A percentile compares a stretch with the other conserved stretches of the same genome.
These are phyloP conservation scores for Dryas iulia DNA, from an alignment of 1,140 invertebrate genomes.

Conservation along the genomic window DNA sequence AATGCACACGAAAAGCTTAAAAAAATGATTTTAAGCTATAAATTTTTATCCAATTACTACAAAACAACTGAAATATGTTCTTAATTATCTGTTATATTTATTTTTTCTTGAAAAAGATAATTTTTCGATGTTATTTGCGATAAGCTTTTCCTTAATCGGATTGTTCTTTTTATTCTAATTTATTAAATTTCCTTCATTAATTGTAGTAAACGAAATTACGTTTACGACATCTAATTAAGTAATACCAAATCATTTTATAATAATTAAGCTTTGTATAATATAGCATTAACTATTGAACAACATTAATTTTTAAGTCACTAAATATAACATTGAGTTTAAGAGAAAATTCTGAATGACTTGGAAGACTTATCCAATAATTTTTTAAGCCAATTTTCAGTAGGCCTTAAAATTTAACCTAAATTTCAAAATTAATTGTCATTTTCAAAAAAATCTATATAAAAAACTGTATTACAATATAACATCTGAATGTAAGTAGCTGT, in stretches of 20 bases:
- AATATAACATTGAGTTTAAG: not conserved
- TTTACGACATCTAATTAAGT: not conserved
- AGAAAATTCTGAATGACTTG: not conserved
- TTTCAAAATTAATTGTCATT: not conserved
- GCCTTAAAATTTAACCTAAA: not conserved
- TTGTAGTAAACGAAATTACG: not conserved
- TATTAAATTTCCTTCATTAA: too few species aligned
- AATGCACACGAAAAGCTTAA: not conserved
- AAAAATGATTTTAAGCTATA: too few species aligned
- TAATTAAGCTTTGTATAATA: not conserved
- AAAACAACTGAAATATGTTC: too few species aligned
- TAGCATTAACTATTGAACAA: too few species aligned
- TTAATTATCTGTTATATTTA: too few species aligned
- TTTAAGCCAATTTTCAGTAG: constrained; percentile 12
- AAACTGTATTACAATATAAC: not conserved
- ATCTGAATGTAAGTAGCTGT: not conserved
- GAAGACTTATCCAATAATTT: constrained; percentile 1
- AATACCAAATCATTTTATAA: not conserved
- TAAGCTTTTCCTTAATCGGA: too few species aligned
- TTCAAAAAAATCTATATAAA: not conserved
- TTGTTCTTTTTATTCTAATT: too few species aligned
- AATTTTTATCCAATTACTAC: too few species aligned
- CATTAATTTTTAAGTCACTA: not conserved
- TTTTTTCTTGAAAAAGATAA: too few species aligned
- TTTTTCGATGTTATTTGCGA: too few species aligned